Evolutionary conservation across 2,797 vertebrate species (phyloP).

Genomic region (Channa striata): DNA sequence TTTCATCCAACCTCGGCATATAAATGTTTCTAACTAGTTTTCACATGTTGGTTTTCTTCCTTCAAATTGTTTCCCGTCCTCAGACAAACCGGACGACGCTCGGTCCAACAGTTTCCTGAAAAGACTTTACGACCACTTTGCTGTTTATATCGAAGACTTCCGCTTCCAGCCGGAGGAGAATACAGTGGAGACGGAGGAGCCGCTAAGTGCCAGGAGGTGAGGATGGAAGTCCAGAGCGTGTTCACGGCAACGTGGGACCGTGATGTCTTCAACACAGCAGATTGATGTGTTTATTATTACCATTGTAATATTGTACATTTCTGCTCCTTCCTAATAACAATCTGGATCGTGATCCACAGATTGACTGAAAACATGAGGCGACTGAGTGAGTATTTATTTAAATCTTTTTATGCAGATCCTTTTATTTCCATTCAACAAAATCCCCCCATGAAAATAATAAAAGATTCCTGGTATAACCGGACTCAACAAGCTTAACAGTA

Average conservation of each 20-base stretch:
- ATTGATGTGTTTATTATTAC: not conserved
- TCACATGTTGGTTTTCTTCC: not conserved
- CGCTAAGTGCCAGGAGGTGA: constrained; percentile 92
- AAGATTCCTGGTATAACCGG: no score
- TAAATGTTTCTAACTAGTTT: not conserved
- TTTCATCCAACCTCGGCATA: not conserved
- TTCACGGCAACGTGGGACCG: not conserved
- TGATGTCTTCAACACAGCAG: not conserved
- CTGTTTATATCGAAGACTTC: constrained; percentile 93
- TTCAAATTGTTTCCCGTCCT: not conserved
- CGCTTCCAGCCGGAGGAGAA: constrained; percentile 94
- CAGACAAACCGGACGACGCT: constrained; percentile 89
- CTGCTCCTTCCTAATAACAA: no score
- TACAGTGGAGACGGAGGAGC: constrained; percentile 90
- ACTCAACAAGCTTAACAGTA: no score
- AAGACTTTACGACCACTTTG: constrained; percentile 90
- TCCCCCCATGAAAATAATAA: no score
- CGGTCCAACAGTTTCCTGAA: constrained; percentile 86
- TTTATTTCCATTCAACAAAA: no score
- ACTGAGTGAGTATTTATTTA: constrained; percentile 89
- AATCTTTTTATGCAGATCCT: no score
- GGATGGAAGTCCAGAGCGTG: not conserved
- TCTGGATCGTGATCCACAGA: constrained; percentile 77
- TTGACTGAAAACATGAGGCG: constrained; percentile 97
- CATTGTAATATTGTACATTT: not conserved